These are phyloP conservation scores for Drosophila repleta DNA, from an alignment of 1,140 invertebrate species.

Conservation along the genomic window DNA sequence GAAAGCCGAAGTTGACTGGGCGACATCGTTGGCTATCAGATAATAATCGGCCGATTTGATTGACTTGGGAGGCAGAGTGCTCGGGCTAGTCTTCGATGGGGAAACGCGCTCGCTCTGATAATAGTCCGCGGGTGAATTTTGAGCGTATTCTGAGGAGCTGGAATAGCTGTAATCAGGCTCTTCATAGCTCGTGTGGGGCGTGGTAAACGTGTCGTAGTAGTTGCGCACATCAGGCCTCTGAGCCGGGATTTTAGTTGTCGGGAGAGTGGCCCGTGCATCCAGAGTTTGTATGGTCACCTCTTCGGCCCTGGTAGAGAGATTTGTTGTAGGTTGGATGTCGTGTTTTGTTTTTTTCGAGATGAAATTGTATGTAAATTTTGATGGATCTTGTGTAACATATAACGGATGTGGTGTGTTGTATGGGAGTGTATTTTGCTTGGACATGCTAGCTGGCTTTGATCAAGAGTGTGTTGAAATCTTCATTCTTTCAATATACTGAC, in stretches of 20 bases:
- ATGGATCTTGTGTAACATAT: slow-evolving; percentile 32
- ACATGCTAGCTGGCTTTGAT: slow-evolving; percentile 24
- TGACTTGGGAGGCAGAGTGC: slow-evolving; percentile 3
- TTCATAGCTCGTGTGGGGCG: slow-evolving; percentile 17
- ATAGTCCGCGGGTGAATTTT: slow-evolving; percentile 45
- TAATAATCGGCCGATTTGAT: slow-evolving; percentile 51
- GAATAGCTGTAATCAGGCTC: slow-evolving; percentile 60
- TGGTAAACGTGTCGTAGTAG: slow-evolving; percentile 62
- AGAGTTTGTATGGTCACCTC: slow-evolving; percentile 63
- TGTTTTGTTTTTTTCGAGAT: slow-evolving; percentile 25
- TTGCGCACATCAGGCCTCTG: slow-evolving; percentile 47
- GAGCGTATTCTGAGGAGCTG: slow-evolving; percentile 52
- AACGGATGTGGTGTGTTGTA: slow-evolving; percentile 10
- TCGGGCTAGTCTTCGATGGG: slow-evolving; percentile 11
- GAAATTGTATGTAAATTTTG: slow-evolving; percentile 58
- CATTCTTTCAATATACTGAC: neutral
- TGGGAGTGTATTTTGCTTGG: slow-evolving; percentile 23
- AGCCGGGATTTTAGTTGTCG: slow-evolving; percentile 41
- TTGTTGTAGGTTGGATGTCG: slow-evolving; percentile 52
- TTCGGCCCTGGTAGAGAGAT: slow-evolving; percentile 60
- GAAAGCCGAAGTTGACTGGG: slow-evolving; percentile 4
- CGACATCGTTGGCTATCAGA: slow-evolving; percentile 50
- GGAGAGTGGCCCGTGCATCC: slow-evolving; percentile 24
- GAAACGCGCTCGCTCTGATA: slow-evolving; percentile 43
- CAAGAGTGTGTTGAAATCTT: neutral